Conservation (phyloP, 2,888 invertebrate species). For the Hylaea fasciaria region DNA sequence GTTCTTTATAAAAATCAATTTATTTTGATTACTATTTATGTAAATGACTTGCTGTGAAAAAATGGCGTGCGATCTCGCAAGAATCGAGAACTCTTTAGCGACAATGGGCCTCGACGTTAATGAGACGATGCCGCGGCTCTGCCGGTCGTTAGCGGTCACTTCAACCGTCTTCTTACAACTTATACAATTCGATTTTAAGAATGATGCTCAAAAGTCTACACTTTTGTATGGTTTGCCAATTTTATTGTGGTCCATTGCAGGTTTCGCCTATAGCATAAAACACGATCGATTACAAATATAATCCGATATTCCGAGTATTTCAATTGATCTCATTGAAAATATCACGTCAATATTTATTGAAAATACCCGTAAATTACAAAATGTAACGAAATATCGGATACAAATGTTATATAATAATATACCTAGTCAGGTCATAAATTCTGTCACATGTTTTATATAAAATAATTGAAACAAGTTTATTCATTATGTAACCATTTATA, state of each 20-base stretch:
- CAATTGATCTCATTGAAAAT: too few relatives aligned
- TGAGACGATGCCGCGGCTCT: slow-evolving; percentile 65
- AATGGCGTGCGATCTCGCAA: slow-evolving; percentile 16
- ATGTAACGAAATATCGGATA: neutral
- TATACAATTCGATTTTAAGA: slow-evolving; percentile 38
- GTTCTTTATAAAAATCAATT: neutral
- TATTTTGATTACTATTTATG: slow-evolving; percentile 3
- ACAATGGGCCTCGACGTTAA: slow-evolving; percentile 56
- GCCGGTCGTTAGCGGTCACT: slow-evolving; percentile 76
- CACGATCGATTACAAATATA: too few relatives aligned
- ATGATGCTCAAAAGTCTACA: neutral
- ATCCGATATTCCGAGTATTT: too few relatives aligned
- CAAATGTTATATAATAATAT: neutral
- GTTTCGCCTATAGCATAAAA: too few relatives aligned
- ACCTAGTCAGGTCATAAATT: too few relatives aligned
- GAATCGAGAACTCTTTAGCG: slow-evolving; percentile 31
- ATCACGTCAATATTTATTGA: too few relatives aligned
- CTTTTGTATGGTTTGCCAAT: neutral
- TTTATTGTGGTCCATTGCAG: neutral
- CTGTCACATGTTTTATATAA: too few relatives aligned
- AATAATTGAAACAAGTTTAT: too few relatives aligned
- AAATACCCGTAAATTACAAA: too few relatives aligned
- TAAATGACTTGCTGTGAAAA: slow-evolving; percentile 6
- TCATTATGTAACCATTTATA: too few relatives aligned
- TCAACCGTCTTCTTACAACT: slow-evolving; percentile 53